Evolutionary conservation across 2,113 vertebrate genomes (phyloP), one percentile per base, ranked within the genome.

Genomic region (Ammodramus savannarum): DNA sequence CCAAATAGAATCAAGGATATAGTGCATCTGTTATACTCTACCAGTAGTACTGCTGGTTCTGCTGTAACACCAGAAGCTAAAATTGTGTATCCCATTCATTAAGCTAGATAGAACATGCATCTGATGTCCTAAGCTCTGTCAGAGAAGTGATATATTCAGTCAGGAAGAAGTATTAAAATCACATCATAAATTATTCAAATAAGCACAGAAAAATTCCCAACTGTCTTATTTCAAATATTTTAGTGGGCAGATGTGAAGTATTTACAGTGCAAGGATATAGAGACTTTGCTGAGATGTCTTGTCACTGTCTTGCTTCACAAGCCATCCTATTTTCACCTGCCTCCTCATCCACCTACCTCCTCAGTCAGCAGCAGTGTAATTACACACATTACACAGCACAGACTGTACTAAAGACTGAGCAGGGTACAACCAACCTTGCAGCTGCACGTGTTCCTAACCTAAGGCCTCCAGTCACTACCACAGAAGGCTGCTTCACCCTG

Each of bases 131-230:
- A 76, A 92, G 59, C 44, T 67, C 44, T 66, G 58, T 20, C 54
- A 81, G 76, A 21, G 46, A 83, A 91, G 41, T 59, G 74, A 86
- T 76, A 79, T 17, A 92, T 78, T 84, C 79, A 94, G 27, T 29
- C 20, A 83, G 62, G 61, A 89, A 89, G 39, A 79, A 85, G 32
- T 67, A 90, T 76, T 88, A 95, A 93, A 94, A 78, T 90, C 72
- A 89, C 41, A 67, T 72, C 34, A 89, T 77, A 90, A 95, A 96
- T 94, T 95, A 94, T 95, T 93, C 86, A 96, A 92, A 85, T 69
- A 84, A 75, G 58, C 61, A 87, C 55, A 85, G 63, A 93, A 86
- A 89, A 87, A 74, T 63, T 95, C 46, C 49, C 15, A 14, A 59
- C 39, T 71, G 43, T 21, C 62, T 92, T 88, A 86, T 72, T 38